phyloP scores from a whole-genome alignment of 2,113 vertebrate genomes.

The Numida meleagris region DNA sequence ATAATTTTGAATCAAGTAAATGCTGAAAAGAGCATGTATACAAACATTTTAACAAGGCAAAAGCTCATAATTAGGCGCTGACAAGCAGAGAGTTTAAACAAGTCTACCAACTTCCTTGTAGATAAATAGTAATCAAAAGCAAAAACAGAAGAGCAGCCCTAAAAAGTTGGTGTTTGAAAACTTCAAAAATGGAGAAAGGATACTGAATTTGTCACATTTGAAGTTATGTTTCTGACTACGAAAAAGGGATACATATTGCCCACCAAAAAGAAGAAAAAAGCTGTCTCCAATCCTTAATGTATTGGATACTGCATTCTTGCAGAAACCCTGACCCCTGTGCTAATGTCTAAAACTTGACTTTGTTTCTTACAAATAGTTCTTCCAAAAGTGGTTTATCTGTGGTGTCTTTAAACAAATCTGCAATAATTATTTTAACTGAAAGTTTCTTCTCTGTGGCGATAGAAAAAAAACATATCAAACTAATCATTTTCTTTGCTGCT shows the following conservation, averaged over 20 bases:
- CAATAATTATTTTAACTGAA: neutral
- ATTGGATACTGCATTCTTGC: neutral
- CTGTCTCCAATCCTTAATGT: neutral
- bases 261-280: neutral
- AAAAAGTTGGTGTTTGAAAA: neutral
- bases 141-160: neutral
- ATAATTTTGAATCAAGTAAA: neutral
- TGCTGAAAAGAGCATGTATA: neutral
- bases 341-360: neutral
- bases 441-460: neutral
- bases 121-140: neutral
- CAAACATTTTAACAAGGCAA: conserved; percentile 36
- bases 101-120: neutral
- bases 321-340: neutral
- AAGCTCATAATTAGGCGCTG: conserved; percentile 3
- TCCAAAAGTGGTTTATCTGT: neutral
- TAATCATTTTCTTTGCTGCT: neutral
- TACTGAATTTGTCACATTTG: neutral
- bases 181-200: neutral
- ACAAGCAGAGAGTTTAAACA: neutral
- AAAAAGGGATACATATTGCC: neutral
- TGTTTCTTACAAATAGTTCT: neutral
- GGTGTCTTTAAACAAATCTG: neutral
- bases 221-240: neutral
- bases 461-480: neutral